phyloP scores from a whole-genome alignment of 2,797 vertebrate species.

The Gymnoscopelus braueri region DNA sequence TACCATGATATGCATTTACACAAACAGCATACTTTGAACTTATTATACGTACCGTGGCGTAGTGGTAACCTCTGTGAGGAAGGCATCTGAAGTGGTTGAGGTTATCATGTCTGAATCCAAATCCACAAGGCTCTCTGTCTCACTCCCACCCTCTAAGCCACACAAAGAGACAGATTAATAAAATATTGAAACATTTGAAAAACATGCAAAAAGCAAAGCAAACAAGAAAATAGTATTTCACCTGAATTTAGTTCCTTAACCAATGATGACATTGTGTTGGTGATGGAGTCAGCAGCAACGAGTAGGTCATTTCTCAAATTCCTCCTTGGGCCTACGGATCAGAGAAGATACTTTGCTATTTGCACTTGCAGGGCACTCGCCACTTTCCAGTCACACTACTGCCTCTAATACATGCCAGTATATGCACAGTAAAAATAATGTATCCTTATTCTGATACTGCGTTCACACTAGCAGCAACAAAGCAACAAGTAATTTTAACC shows the following conservation, averaged over 20 bases:
- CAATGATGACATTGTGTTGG: slow-evolving; percentile 98
- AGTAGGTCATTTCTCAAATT: slow-evolving; percentile 97
- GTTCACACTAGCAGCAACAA: too few relatives aligned
- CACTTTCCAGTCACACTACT: not conserved
- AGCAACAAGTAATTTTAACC: too few relatives aligned
- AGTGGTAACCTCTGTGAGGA: slow-evolving; percentile 84
- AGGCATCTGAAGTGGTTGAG: slow-evolving; percentile 88
- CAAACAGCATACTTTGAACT: too few relatives aligned
- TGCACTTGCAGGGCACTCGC: too few relatives aligned
- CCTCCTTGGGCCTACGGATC: slow-evolving; percentile 89
- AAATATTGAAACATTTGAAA: slow-evolving; percentile 2
- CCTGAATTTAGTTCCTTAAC: slow-evolving; percentile 98
- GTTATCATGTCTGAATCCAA: slow-evolving; percentile 90
- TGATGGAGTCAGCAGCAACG: slow-evolving; percentile 98
- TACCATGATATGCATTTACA: too few relatives aligned
- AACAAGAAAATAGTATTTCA: slow-evolving; percentile 45
- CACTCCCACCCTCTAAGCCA: slow-evolving; percentile 88
- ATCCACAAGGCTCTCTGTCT: slow-evolving; percentile 91
- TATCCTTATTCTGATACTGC: not conserved
- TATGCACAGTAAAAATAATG: not conserved
- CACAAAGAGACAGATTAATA: not conserved
- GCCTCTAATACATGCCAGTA: not conserved
- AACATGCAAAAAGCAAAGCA: not conserved
- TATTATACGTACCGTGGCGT: slow-evolving; percentile 81
- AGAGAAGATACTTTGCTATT: not conserved